phyloP scores from a whole-genome alignment of 2,888 invertebrate species.

The Andricus quercusramuli region DNA sequence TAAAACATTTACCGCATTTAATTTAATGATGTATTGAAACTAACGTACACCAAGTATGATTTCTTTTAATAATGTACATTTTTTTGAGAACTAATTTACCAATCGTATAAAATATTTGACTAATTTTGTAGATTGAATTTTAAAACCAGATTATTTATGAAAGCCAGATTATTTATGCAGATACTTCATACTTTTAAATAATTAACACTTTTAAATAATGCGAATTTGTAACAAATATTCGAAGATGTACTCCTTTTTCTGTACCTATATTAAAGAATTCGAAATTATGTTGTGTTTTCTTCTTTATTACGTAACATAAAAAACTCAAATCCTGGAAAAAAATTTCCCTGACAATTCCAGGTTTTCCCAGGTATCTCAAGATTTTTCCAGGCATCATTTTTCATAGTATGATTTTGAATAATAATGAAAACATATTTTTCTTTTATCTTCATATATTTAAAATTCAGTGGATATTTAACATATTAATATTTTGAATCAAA shows the following conservation, averaged over 20 bases:
- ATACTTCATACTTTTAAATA: neutral
- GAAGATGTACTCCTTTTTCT: neutral
- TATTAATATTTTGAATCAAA: too few species aligned
- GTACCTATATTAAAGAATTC: neutral
- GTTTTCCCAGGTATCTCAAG: too few species aligned
- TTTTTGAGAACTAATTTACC: constrained; percentile 31
- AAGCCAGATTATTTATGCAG: neutral
- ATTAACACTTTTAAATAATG: constrained; percentile 26
- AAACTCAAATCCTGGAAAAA: too few species aligned
- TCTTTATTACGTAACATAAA: neutral
- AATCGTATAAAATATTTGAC: constrained; percentile 34
- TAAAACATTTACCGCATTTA: neutral
- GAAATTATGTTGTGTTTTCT: neutral
- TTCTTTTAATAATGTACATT: constrained; percentile 6
- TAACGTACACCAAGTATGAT: neutral
- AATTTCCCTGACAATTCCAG: too few species aligned
- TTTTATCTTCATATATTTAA: too few species aligned
- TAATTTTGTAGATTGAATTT: constrained; percentile 33
- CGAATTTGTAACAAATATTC: constrained; percentile 7
- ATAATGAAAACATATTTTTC: too few species aligned
- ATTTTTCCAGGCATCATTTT: too few species aligned
- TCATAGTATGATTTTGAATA: too few species aligned
- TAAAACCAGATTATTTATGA: constrained; percentile 14
- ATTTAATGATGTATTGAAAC: neutral
- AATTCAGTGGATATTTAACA: too few species aligned